phyloP scores from a whole-genome alignment of 1,140 invertebrate genomes.

The Halictus rubicundus region DNA sequence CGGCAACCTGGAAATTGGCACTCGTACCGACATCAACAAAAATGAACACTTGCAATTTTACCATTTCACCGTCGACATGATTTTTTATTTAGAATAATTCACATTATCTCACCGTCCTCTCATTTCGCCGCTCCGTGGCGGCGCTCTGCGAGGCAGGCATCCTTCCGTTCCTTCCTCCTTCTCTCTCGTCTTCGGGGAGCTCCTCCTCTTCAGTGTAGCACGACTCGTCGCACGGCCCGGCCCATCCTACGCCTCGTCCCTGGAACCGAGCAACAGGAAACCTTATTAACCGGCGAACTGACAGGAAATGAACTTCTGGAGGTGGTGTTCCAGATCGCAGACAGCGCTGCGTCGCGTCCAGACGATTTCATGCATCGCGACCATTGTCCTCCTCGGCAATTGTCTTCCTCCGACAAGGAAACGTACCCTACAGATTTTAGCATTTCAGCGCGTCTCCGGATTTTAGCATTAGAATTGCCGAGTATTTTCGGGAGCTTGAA shows the following conservation, averaged over 20 bases:
- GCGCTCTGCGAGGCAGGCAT: conserved; percentile 77
- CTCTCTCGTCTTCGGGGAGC: conserved; percentile 51
- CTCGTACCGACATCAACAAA: too few species aligned
- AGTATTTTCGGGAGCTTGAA: too few species aligned
- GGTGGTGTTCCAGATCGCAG: not conserved
- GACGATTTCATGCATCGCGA: not conserved
- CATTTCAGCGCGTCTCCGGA: not conserved
- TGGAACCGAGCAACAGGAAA: conserved; percentile 69
- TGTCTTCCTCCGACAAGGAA: not conserved
- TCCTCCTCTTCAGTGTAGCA: conserved; percentile 74
- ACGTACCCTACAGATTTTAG: too few species aligned
- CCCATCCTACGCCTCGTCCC: conserved; percentile 76
- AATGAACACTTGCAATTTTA: too few species aligned
- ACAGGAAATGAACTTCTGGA: conserved; percentile 22
- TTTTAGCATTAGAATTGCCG: too few species aligned
- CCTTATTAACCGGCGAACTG: conserved; percentile 31
- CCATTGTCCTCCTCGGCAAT: not conserved
- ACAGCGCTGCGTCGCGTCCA: not conserved
- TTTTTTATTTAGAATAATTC: too few species aligned
- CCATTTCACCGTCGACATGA: too few species aligned
- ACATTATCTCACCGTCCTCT: conserved; percentile 73
- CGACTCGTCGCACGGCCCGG: conserved; percentile 66
- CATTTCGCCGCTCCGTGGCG: conserved; percentile 76
- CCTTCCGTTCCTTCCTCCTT: conserved; percentile 66
- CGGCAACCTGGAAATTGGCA: too few species aligned